Conservation (phyloP, 2,113 vertebrate genomes). For the Hypocryptadius cinnamomeus region DNA sequence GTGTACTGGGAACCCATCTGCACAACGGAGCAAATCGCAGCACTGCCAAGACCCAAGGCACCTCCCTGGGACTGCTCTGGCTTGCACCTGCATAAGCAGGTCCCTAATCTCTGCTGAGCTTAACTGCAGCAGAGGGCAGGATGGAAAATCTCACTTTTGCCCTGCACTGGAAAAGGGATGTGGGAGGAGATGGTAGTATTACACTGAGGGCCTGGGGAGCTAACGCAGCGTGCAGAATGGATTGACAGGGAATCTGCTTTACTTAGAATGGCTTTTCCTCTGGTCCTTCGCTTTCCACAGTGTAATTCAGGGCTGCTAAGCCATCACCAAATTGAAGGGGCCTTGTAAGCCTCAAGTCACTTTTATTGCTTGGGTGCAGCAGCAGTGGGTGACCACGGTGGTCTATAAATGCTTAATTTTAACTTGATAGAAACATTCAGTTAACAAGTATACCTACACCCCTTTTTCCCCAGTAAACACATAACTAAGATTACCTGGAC, state of each 20-base stretch:
- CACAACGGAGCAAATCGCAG: background rate
- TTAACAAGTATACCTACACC: background rate
- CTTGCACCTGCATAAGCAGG: conserved; percentile 1
- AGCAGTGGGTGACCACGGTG: fast-evolving
- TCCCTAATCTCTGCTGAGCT: background rate
- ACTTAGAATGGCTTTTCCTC: background rate
- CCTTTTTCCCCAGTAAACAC: background rate
- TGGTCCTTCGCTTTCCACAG: background rate
- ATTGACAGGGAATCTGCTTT: background rate
- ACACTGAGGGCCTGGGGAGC: background rate
- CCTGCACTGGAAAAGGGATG: background rate
- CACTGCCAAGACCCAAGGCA: background rate
- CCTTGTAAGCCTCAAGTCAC: background rate
- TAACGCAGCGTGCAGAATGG: background rate
- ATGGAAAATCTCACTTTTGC: background rate
- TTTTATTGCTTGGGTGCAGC: background rate
- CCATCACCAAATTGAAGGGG: background rate
- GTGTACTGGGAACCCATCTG: background rate
- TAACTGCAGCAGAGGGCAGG: background rate
- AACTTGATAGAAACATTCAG: background rate
- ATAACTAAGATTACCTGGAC: background rate
- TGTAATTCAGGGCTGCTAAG: background rate
- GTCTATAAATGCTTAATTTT: background rate
- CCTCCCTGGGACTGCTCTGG: background rate
- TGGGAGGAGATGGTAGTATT: background rate